Percentiles rank a stretch among this genome's conserved stretches.
These are phyloP conservation scores for Macrochelys suwanniensis DNA, from an alignment of 2,797 vertebrate genomes.

Conservation along the genomic window DNA sequence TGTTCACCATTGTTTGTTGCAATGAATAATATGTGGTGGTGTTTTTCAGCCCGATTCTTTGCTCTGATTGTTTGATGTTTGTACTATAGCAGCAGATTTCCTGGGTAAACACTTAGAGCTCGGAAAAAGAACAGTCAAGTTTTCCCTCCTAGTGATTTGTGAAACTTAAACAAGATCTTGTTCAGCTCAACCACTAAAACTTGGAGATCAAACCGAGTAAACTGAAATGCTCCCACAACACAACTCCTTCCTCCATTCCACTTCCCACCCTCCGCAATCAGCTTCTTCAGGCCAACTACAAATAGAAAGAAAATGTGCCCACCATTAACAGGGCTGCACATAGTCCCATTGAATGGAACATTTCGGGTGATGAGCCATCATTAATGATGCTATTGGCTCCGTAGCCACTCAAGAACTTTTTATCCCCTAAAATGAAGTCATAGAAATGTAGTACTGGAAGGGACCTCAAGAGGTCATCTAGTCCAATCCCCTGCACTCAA, in stretches of 20 bases:
- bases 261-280: constrained; percentile 34
- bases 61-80: constrained; percentile 67
- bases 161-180: constrained; percentile 59
- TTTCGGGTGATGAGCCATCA: not conserved
- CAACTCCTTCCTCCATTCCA: constrained; percentile 22
- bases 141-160: constrained; percentile 57
- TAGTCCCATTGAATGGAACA: accelerated
- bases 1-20: constrained; percentile 73
- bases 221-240: constrained; percentile 67
- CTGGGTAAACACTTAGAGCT: constrained; percentile 45
- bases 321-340: not conserved
- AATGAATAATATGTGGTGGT: constrained; percentile 49
- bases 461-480: not conserved
- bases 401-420: not conserved
- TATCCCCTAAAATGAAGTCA: not conserved
- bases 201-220: constrained; percentile 57
- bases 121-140: not conserved
- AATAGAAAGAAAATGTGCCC: constrained; percentile 19
- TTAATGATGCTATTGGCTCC: not conserved
- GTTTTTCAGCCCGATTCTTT: constrained; percentile 56
- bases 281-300: constrained; percentile 29
- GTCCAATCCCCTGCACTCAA: not conserved
- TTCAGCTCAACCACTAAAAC: constrained; percentile 61
- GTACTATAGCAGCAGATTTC: constrained; percentile 37
- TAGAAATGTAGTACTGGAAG: too few relatives aligned